Evolutionary conservation across 2,113 vertebrate species (phyloP), one percentile per base, ranked within the genome.

Genomic region (Psittacus erithacus): DNA sequence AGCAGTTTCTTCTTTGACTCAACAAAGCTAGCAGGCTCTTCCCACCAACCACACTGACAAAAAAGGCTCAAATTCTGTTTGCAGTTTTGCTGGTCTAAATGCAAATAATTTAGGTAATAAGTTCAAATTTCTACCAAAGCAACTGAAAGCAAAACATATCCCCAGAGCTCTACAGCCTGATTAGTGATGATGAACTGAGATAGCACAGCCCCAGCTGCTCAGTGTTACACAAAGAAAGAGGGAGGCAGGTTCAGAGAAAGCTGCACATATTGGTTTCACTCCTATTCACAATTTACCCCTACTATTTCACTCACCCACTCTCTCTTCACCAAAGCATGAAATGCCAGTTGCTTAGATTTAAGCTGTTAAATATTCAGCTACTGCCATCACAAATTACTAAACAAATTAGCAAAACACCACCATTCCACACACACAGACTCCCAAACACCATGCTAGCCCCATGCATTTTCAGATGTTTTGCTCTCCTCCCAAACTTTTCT

Each of bases 231-330:
- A 59, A 64, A 93, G 46, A 38, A 79, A 81, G 59, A 93, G 38
- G 87, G 93, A 46, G 94, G 82, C 53, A 91, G 85, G 71, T 88
- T 93, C 87, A 88, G 70, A 92, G 79, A 95, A 96, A 82, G 57
- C 46, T 81, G 92, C 85, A 80, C 82, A 93, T 88, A 90, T 10
- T 93, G 92, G 55, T 83, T 93, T 95, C 82, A 83, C 46, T 95
- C 43, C 76, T 92, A 86, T 96, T 95, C 89, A 94, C 74, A 86
- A 96, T 94, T 96, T 90, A 93, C 71, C 79, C 90, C 89, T 86
- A 82, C 82, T 86, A 47, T 86, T 83, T 82, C 86, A 49, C 89
- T 88, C 96, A 96, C 90, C 90, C 92, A 95, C 94, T 90, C 88
- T 4, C 84, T 89, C 71, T 86, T 77, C 88, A 76, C 75, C 68